These are phyloP conservation scores for Drosophila anomelani DNA, from an alignment of 2,888 invertebrate species.

Conservation along the genomic window DNA sequence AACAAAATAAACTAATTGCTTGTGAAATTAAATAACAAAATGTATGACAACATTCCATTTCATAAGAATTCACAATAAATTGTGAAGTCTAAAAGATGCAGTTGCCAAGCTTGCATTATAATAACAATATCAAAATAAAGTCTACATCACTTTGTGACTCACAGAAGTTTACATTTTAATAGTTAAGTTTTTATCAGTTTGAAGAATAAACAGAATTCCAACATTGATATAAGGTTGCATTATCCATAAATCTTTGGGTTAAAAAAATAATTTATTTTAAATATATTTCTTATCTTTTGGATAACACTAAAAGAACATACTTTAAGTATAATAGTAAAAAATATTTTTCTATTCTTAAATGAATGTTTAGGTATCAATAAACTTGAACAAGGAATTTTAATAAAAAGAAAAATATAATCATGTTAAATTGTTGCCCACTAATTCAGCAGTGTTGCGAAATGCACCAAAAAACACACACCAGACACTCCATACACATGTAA, in stretches of 20 bases:
- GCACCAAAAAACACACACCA: conserved; percentile 14
- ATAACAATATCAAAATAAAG: conserved; percentile 5
- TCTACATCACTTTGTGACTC: conserved; percentile 8
- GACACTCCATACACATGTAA: conserved; percentile 20
- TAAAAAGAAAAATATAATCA: not conserved
- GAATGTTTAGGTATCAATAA: no score
- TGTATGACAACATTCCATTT: not conserved
- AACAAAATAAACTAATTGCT: not conserved
- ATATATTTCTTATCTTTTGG: no score
- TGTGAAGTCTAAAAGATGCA: not conserved
- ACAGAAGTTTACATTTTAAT: not conserved
- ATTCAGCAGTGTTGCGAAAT: conserved; percentile 64
- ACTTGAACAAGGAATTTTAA: not conserved
- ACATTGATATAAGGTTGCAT: not conserved
- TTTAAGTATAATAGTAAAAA: no score
- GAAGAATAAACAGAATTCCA: not conserved
- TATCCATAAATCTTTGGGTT: not conserved
- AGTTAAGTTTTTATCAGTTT: not conserved
- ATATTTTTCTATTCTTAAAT: no score
- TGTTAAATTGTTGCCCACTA: conserved; percentile 24
- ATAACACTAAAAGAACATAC: no score
- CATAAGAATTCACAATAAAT: not conserved
- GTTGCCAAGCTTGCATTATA: not conserved
- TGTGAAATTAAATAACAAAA: not conserved
- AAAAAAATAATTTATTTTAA: no score